Evolutionary conservation across 1,140 invertebrate species (phyloP).

Genomic region (Lordiphosa stackelbergi): DNA sequence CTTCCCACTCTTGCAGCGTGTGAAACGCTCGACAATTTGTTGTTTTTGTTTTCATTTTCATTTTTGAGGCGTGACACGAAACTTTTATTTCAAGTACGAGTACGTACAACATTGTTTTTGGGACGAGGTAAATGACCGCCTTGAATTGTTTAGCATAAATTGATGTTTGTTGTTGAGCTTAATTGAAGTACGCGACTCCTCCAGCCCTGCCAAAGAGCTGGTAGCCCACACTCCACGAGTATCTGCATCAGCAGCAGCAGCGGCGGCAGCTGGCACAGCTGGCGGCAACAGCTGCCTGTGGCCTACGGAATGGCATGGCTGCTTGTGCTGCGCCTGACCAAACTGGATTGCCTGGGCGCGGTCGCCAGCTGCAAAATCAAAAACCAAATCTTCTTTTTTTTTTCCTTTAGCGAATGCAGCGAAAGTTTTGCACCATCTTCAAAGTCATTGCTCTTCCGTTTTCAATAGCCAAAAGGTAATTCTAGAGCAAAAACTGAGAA

Average conservation of each 20-base stretch:
- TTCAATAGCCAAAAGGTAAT: not conserved
- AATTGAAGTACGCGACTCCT: constrained; percentile 10
- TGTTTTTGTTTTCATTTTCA: constrained; percentile 11
- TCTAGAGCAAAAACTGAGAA: no score
- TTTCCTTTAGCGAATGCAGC: not conserved
- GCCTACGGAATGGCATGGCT: constrained; percentile 20
- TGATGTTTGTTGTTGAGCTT: constrained; percentile 41
- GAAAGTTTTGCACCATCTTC: constrained; percentile 7
- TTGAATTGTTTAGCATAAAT: constrained; percentile 72
- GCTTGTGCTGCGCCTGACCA: constrained; percentile 21
- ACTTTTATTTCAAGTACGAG: constrained; percentile 44
- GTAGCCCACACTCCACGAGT: not conserved
- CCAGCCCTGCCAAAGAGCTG: not conserved
- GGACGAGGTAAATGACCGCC: constrained; percentile 60
- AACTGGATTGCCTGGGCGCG: constrained; percentile 50
- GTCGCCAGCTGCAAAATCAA: constrained; percentile 11
- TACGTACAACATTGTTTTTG: constrained; percentile 3
- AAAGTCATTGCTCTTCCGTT: not conserved
- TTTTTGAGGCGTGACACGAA: constrained; percentile 63
- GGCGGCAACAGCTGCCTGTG: constrained; percentile 16
- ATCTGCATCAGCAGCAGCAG: constrained; percentile 4
- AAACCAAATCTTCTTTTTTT: constrained; percentile 7
- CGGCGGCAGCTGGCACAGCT: constrained; percentile 26
- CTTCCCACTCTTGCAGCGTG: constrained; percentile 44
- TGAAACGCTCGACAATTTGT: constrained; percentile 44